These are phyloP conservation scores for Eretmochelys imbricata DNA, from an alignment of 2,113 vertebrate genomes.

Conservation along the genomic window DNA sequence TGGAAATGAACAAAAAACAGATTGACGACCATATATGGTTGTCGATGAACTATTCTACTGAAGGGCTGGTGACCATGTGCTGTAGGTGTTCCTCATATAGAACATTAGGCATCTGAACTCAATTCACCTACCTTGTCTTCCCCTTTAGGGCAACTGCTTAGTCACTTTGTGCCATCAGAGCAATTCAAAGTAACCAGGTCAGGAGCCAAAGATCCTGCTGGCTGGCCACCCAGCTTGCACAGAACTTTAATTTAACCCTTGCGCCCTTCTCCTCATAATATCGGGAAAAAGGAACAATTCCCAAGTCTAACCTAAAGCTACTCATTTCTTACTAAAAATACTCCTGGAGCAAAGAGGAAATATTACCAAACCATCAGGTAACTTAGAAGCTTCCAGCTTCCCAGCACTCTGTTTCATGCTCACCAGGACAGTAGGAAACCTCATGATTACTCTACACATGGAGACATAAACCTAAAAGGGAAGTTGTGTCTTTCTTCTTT, in stretches of 20 bases:
- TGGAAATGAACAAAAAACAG: neutral
- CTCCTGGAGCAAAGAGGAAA: neutral
- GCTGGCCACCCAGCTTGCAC: neutral
- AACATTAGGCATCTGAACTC: neutral
- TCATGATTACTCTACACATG: accelerated
- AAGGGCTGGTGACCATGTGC: neutral
- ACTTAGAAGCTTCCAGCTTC: neutral
- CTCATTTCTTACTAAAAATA: neutral
- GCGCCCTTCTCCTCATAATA: neutral
- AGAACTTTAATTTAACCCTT: neutral
- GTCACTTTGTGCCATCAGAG: neutral
- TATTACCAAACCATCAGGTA: neutral
- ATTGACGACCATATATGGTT: neutral
- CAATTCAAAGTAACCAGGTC: neutral
- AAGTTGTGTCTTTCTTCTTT: accelerated
- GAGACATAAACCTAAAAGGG: neutral
- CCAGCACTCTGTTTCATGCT: neutral
- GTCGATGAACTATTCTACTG: neutral
- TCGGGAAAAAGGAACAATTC: neutral
- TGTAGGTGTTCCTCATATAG: neutral
- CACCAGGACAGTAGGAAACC: neutral
- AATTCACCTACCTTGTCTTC: neutral
- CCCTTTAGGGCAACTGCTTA: neutral
- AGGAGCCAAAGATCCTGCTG: neutral
- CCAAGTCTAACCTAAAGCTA: neutral